Evolutionary conservation across 1,140 invertebrate species (phyloP).

Genomic region (Brachionus paranguensis): DNA sequence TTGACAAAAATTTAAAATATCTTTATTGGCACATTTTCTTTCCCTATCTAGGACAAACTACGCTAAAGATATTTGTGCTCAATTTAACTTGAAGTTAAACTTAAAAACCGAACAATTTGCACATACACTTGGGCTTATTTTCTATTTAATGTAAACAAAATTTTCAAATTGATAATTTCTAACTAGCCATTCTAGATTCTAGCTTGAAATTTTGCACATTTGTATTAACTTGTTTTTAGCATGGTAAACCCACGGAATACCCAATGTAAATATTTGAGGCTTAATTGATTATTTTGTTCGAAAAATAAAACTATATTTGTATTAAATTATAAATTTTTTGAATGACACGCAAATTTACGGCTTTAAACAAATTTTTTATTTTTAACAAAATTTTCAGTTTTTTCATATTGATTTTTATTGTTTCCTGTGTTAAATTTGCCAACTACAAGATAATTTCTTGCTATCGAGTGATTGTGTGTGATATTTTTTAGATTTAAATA

Average conservation of each 20-base stretch:
- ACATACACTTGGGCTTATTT: constrained; percentile 1
- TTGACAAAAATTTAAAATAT: constrained; percentile 12
- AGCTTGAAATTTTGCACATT: constrained; percentile 23
- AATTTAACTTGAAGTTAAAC: neutral
- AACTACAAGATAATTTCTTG: constrained; percentile 2
- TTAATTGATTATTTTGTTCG: neutral
- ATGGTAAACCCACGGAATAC: neutral
- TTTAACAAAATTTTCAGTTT: neutral
- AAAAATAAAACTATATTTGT: neutral
- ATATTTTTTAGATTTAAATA: constrained; percentile 7
- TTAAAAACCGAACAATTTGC: constrained; percentile 22
- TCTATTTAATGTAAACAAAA: constrained; percentile 22
- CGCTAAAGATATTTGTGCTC: neutral
- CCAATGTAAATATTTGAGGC: constrained; percentile 2
- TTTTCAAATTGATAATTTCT: neutral
- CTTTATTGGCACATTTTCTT: constrained; percentile 20
- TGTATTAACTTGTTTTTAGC: neutral
- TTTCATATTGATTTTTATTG: constrained; percentile 23
- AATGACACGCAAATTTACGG: constrained; percentile 13
- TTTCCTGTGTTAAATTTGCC: constrained; percentile 26
- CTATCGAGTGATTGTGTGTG: neutral
- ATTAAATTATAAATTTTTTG: constrained; percentile 28
- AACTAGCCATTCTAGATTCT: neutral
- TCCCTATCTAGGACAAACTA: constrained; percentile 5
- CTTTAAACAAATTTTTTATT: neutral